A percentile compares a stretch with the other conserved stretches of the same genome.
These are phyloP conservation scores for Oncorhynchus clarkii DNA, from an alignment of 2,113 vertebrate genomes.

Conservation along the genomic window DNA sequence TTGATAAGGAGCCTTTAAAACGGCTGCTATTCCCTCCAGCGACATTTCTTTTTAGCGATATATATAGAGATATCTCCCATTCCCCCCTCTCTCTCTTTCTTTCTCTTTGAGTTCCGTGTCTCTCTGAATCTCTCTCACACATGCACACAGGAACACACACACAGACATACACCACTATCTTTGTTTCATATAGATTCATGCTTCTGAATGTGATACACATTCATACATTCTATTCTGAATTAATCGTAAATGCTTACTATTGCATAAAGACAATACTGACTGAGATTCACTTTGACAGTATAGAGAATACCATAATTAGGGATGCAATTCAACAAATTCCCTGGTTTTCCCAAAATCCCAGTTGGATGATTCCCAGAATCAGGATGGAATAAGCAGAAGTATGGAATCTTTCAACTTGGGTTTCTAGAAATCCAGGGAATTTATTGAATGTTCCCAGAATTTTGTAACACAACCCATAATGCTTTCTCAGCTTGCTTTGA, in stretches of 20 bases:
- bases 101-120: background rate
- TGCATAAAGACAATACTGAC: background rate
- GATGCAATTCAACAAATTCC: too few relatives aligned
- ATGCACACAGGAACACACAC: slow-evolving; percentile 22
- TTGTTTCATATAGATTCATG: background rate
- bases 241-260: background rate
- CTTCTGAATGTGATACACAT: background rate
- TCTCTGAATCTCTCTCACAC: slow-evolving; percentile 6
- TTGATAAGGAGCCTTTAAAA: slow-evolving; percentile 35
- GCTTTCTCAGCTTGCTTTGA: background rate
- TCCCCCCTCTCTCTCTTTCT: background rate
- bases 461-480: background rate
- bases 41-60: background rate
- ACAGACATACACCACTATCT: background rate
- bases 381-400: too few relatives aligned
- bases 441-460: too few relatives aligned
- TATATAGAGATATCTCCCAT: background rate
- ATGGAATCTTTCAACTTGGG: too few relatives aligned
- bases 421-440: too few relatives aligned
- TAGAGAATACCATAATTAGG: background rate
- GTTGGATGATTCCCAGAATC: too few relatives aligned
- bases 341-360: too few relatives aligned
- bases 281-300: background rate
- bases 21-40: slow-evolving; percentile 1
- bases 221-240: background rate